These are phyloP conservation scores for Pachypanchax playfairii DNA, from an alignment of 2,113 vertebrate species.

Conservation along the genomic window DNA sequence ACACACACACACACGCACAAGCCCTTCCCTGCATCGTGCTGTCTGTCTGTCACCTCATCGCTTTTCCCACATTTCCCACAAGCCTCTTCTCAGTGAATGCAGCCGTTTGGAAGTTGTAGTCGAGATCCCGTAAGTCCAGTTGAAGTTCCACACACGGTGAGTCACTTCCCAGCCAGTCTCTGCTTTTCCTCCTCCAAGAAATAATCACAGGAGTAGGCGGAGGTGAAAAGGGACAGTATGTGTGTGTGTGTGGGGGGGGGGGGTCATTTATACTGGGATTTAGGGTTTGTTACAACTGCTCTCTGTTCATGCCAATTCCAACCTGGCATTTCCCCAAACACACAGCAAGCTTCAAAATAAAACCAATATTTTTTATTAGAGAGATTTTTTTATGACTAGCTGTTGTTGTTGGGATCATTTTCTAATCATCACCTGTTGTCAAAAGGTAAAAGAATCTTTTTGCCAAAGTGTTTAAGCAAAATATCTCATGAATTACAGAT, in stretches of 20 bases:
- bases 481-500: no score
- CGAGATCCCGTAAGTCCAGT: constrained; percentile 19
- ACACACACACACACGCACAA: constrained; percentile 12
- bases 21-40: constrained; percentile 17
- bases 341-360: no score
- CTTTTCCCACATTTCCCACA: constrained; percentile 48
- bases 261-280: constrained; percentile 18
- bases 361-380: no score
- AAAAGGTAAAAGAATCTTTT: no score
- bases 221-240: constrained; percentile 37
- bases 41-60: constrained; percentile 1
- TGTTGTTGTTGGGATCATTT: no score
- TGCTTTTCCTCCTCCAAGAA: constrained; percentile 34
- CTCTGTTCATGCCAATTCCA: no score
- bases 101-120: constrained; percentile 23
- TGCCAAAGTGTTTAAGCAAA: no score
- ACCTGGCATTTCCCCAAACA: no score
- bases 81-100: constrained; percentile 22
- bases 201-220: constrained; percentile 24
- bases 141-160: constrained; percentile 53
- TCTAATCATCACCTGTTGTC: no score
- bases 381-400: no score
- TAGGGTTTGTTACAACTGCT: no score
- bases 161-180: constrained; percentile 49
- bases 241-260: no score